Evolutionary conservation across 1,140 invertebrate species (phyloP).

Genomic region (Eriocheir sinensis): DNA sequence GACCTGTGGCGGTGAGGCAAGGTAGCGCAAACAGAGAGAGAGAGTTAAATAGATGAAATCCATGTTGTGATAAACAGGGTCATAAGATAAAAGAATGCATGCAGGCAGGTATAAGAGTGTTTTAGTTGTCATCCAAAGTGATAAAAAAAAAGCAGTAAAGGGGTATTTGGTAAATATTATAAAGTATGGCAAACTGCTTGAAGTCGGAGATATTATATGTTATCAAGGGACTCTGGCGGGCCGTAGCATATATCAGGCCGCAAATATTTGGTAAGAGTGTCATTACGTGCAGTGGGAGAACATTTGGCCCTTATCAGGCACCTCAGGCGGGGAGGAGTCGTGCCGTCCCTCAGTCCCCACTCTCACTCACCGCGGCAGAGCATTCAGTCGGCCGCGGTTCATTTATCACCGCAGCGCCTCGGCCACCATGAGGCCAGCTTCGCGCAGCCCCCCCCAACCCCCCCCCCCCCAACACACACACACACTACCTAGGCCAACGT

Average conservation of each 20-base stretch:
- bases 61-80: too few species aligned
- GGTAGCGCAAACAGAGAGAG: too few species aligned
- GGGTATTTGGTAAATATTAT: constrained; percentile 16
- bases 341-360: constrained; percentile 6
- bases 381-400: background rate
- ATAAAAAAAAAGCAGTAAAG: too few species aligned
- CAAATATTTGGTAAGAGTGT: constrained; percentile 25
- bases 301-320: constrained; percentile 13
- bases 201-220: constrained; percentile 17
- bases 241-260: background rate
- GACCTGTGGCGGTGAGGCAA: too few species aligned
- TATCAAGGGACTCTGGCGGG: background rate
- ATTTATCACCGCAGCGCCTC: background rate
- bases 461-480: background rate
- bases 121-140: too few species aligned
- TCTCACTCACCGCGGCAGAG: background rate
- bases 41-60: too few species aligned
- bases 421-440: background rate
- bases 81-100: too few species aligned
- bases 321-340: constrained; percentile 9
- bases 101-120: too few species aligned
- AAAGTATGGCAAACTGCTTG: background rate
- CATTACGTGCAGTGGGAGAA: constrained; percentile 13
- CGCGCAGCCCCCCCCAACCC: background rate
- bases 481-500: background rate